phyloP scores from a whole-genome alignment of 2,888 invertebrate genomes.

The Sphecodes monilicornis region DNA sequence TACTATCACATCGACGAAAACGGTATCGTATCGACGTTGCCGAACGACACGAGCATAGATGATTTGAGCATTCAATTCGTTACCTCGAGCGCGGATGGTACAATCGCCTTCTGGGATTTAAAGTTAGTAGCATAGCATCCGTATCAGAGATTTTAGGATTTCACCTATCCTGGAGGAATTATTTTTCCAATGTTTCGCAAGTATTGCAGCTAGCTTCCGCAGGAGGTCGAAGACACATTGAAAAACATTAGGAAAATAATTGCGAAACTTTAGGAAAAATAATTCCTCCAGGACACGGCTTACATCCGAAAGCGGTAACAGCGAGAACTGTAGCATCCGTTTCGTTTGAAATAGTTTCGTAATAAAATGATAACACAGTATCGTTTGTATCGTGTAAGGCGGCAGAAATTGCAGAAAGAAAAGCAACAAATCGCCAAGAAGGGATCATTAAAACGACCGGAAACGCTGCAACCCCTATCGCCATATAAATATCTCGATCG shows the following conservation, averaged over 20 bases:
- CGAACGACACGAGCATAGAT: slow-evolving; percentile 78
- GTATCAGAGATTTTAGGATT: no score
- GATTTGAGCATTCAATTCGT: slow-evolving; percentile 87
- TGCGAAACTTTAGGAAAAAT: no score
- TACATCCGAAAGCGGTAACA: no score
- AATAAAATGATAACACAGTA: not conserved
- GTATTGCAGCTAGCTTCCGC: no score
- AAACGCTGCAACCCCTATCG: slow-evolving; percentile 87
- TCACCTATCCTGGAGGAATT: no score
- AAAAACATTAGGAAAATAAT: no score
- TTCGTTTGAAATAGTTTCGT: not conserved
- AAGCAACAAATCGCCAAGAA: not conserved
- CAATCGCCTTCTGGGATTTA: slow-evolving; percentile 90
- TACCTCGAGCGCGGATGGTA: slow-evolving; percentile 89
- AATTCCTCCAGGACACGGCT: no score
- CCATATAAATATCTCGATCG: slow-evolving; percentile 87
- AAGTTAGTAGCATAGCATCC: slow-evolving; percentile 84
- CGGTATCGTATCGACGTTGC: slow-evolving; percentile 85
- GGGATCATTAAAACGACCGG: slow-evolving; percentile 82
- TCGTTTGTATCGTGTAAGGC: slow-evolving; percentile 30
- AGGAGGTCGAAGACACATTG: no score
- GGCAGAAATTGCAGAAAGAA: slow-evolving; percentile 23
- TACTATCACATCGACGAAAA: slow-evolving; percentile 87
- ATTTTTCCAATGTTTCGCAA: no score
- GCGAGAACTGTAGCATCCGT: not conserved